Percentiles rank a stretch among this genome's conserved stretches.
phyloP scores from a whole-genome alignment of 2,888 invertebrate species.

The Calameuta pallipes region DNA sequence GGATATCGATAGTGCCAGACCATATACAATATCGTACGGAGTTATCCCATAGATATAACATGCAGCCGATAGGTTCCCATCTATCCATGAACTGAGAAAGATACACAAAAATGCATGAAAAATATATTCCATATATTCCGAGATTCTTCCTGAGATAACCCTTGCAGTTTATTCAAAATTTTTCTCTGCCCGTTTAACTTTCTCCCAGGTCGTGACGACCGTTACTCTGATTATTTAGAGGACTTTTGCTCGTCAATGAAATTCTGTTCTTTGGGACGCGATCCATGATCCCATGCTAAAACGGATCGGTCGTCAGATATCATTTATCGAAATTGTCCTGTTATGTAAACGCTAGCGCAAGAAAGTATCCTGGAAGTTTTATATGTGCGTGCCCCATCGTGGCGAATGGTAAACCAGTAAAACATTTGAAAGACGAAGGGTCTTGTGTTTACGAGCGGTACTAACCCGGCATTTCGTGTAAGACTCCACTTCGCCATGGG shows the following conservation, averaged over 20 bases:
- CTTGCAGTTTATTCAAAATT: no score
- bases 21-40: no score
- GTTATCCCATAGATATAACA: neutral
- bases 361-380: neutral
- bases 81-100: neutral
- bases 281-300: neutral
- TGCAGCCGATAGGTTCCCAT: neutral
- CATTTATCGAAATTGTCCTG: neutral
- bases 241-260: neutral
- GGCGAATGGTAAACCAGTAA: neutral
- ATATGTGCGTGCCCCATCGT: neutral
- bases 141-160: neutral
- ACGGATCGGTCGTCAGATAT: neutral
- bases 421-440: neutral
- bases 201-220: neutral
- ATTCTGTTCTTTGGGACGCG: neutral
- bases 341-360: neutral
- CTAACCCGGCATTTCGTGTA: slow-evolving; percentile 3
- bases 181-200: neutral
- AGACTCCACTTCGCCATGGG: neutral
- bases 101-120: neutral
- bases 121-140: neutral
- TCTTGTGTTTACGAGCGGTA: neutral
- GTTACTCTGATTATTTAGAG: neutral
- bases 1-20: no score